Evolutionary conservation across 2,113 vertebrate species (phyloP).

Genomic region (Rhea pennata): DNA sequence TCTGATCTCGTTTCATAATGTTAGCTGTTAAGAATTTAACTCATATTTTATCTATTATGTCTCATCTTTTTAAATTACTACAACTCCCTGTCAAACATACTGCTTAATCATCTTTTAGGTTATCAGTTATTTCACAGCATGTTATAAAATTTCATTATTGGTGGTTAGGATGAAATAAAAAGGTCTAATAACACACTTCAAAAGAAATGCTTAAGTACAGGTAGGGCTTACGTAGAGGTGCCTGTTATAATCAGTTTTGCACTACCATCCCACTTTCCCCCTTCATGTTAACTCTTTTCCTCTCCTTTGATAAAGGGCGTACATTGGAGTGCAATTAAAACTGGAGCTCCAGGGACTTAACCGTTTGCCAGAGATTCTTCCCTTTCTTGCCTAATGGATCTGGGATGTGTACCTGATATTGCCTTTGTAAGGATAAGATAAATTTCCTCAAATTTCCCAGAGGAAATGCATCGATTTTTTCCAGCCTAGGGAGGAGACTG

Average conservation of each 20-base stretch:
- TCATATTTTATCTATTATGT: neutral
- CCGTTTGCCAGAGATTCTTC: neutral
- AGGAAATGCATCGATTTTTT: neutral
- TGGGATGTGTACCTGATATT: neutral
- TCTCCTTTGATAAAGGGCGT: neutral
- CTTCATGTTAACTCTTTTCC: neutral
- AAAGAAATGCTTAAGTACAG: neutral
- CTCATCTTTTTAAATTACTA: neutral
- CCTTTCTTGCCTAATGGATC: neutral
- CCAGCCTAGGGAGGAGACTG: neutral
- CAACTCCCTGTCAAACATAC: neutral
- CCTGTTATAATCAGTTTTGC: neutral
- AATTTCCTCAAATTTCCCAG: neutral
- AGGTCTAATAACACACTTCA: neutral
- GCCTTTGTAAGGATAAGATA: neutral
- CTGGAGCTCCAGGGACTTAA: neutral
- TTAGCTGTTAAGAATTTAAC: neutral
- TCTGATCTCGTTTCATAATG: neutral
- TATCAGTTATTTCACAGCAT: conserved; percentile 9
- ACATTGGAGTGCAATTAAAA: conserved; percentile 5
- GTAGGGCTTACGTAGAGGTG: neutral
- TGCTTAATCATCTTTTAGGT: neutral
- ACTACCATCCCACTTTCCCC: neutral
- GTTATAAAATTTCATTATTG: conserved; percentile 8
- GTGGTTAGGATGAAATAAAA: neutral